Evolutionary conservation across 53 echinoderm and acorn worm genomes (phyloP).

Genomic region (Apostichopus leukothele): DNA sequence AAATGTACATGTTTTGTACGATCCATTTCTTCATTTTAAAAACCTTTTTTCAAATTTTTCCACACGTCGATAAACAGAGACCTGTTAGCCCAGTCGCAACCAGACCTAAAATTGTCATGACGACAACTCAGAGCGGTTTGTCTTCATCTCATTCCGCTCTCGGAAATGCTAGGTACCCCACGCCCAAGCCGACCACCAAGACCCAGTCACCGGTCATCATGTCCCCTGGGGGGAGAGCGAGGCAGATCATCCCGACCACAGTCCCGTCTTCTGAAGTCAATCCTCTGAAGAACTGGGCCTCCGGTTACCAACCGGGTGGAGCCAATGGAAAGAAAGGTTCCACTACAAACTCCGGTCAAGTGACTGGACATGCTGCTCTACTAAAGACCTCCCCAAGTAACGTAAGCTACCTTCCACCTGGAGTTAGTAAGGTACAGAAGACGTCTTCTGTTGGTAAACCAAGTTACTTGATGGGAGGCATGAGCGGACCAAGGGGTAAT

Average conservation of each 20-base stretch:
- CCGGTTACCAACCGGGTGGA: background rate
- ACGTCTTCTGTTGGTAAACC: background rate
- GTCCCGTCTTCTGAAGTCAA: slow-evolving; percentile 39
- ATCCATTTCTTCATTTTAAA: background rate
- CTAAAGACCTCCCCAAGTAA: background rate
- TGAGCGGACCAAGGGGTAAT: background rate
- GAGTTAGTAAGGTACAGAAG: background rate
- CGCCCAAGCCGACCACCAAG: slow-evolving; percentile 36
- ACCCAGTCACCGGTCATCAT: slow-evolving; percentile 64
- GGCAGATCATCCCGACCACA: slow-evolving; percentile 46
- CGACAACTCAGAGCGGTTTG: slow-evolving; percentile 51
- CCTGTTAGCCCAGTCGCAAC: slow-evolving; percentile 60
- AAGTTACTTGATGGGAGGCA: background rate
- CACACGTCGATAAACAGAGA: background rate
- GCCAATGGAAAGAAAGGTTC: background rate
- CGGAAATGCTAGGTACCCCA: slow-evolving; percentile 21
- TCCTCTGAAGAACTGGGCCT: background rate
- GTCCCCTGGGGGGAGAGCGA: slow-evolving; percentile 52
- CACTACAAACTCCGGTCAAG: background rate
- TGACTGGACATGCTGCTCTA: background rate
- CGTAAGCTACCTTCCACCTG: background rate
- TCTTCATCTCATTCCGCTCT: slow-evolving; percentile 5
- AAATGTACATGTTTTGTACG: too few species aligned
- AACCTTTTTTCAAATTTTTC: background rate
- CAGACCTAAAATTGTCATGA: slow-evolving; percentile 84